Conservation (phyloP, 2,888 invertebrate genomes). For the Pogonocherus hispidulus region DNA sequence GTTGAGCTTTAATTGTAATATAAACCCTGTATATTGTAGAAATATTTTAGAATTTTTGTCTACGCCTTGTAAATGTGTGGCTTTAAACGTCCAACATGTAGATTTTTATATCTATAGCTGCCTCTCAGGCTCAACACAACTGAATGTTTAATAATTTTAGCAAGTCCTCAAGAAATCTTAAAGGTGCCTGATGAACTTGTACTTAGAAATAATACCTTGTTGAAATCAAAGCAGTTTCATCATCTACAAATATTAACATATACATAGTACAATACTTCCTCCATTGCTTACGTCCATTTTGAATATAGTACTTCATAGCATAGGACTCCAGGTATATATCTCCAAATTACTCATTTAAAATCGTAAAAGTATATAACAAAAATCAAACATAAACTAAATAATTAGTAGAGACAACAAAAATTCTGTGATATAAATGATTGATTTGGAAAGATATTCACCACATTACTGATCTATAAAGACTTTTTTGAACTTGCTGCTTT, state of each 20-base stretch:
- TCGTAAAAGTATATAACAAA: slow-evolving; percentile 16
- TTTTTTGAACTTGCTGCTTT: slow-evolving; percentile 14
- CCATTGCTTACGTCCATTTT: slow-evolving; percentile 48
- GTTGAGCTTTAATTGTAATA: slow-evolving; percentile 67
- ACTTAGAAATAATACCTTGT: not conserved
- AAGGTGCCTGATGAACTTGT: slow-evolving; percentile 21
- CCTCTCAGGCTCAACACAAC: slow-evolving; percentile 24
- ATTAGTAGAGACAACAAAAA: slow-evolving; percentile 33
- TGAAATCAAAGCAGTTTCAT: slow-evolving; percentile 1
- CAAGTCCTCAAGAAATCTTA: slow-evolving; percentile 11
- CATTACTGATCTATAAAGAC: slow-evolving; percentile 24
- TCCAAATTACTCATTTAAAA: slow-evolving; percentile 45
- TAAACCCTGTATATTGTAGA: slow-evolving; percentile 56
- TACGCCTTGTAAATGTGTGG: slow-evolving; percentile 54
- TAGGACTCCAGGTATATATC: slow-evolving; percentile 2
- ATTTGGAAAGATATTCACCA: slow-evolving; percentile 35
- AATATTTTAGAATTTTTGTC: slow-evolving; percentile 45
- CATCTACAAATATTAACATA: not conserved
- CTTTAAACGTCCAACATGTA: slow-evolving; percentile 54
- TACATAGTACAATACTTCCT: slow-evolving; percentile 33
- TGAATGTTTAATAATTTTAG: slow-evolving; percentile 13
- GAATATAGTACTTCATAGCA: slow-evolving; percentile 26
- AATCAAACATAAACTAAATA: slow-evolving; percentile 18
- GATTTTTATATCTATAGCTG: slow-evolving; percentile 45
- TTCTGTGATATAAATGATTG: slow-evolving; percentile 50